Evolutionary conservation across 2,888 invertebrate species (phyloP).

Genomic region (Parnassius glacialis): DNA sequence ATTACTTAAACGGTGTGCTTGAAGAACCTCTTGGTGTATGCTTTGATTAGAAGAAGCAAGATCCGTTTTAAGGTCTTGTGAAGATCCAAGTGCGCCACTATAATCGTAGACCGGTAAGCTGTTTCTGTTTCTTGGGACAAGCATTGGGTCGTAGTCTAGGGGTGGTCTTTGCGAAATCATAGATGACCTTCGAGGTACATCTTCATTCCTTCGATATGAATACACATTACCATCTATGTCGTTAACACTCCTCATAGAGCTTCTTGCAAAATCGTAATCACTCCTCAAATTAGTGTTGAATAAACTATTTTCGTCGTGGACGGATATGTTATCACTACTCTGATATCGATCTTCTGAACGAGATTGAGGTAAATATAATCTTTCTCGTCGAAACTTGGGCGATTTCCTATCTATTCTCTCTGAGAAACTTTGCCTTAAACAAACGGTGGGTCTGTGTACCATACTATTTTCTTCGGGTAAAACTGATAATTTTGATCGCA

Average conservation of each 20-base stretch:
- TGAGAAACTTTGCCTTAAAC: constrained; percentile 77
- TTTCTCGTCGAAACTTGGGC: constrained; percentile 67
- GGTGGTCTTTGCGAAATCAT: constrained; percentile 72
- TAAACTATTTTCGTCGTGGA: constrained; percentile 70
- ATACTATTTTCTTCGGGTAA: constrained; percentile 87
- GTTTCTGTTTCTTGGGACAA: constrained; percentile 73
- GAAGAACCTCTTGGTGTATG: constrained; percentile 81
- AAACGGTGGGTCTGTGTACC: constrained; percentile 66
- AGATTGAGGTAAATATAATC: constrained; percentile 70
- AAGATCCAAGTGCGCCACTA: constrained; percentile 61
- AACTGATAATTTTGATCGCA: constrained; percentile 88
- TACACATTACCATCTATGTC: constrained; percentile 60
- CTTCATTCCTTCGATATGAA: constrained; percentile 54
- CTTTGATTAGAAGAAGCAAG: constrained; percentile 71
- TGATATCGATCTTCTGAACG: constrained; percentile 83
- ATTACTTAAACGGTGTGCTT: constrained; percentile 84
- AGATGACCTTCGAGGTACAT: constrained; percentile 64
- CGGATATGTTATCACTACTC: constrained; percentile 74
- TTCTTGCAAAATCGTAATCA: constrained; percentile 63
- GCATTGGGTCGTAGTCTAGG: constrained; percentile 73
- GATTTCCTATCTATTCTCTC: constrained; percentile 74
- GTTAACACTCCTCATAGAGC: constrained; percentile 70
- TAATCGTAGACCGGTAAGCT: constrained; percentile 77
- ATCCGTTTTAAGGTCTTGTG: constrained; percentile 66
- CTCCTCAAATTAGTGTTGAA: constrained; percentile 61